These are phyloP conservation scores for Hirtodrosophila histrioides DNA, from an alignment of 2,888 invertebrate species.

Conservation along the genomic window DNA sequence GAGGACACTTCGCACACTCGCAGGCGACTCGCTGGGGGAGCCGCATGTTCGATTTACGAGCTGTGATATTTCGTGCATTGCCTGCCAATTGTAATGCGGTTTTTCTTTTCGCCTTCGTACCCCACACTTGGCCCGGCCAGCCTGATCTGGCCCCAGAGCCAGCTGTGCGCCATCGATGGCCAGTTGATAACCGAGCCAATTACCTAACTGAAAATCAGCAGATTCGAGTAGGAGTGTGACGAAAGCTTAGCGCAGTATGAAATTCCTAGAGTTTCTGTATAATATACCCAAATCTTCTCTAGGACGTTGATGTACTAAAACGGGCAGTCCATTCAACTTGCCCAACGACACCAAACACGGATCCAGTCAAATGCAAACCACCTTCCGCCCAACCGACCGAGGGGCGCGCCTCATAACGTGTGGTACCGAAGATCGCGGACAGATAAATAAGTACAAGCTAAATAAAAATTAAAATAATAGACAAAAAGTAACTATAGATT, in stretches of 20 bases:
- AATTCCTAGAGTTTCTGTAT: background rate
- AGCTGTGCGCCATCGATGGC: constrained; percentile 57
- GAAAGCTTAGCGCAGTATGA: constrained; percentile 20
- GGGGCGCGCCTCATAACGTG: too few relatives aligned
- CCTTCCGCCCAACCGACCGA: too few relatives aligned
- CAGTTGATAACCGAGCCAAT: constrained; percentile 53
- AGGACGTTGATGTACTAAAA: too few relatives aligned
- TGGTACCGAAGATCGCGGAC: too few relatives aligned
- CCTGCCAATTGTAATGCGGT: constrained; percentile 52
- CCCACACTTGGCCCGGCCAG: constrained; percentile 22
- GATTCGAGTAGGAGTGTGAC: background rate
- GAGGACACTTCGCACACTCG: constrained; percentile 42
- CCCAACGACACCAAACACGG: too few relatives aligned
- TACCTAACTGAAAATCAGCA: constrained; percentile 34
- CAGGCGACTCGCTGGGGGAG: constrained; percentile 18
- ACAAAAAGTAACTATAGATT: too few relatives aligned
- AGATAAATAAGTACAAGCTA: too few relatives aligned
- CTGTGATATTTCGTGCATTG: constrained; percentile 71
- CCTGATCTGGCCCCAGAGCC: constrained; percentile 13
- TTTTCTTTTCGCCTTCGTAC: constrained; percentile 11
- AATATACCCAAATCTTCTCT: background rate
- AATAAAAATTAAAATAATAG: too few relatives aligned
- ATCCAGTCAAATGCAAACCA: too few relatives aligned
- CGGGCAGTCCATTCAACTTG: too few relatives aligned
- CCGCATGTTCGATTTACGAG: constrained; percentile 66